These are phyloP conservation scores for Chlorops oryzae DNA, from an alignment of 1,140 invertebrate species.

Conservation along the genomic window DNA sequence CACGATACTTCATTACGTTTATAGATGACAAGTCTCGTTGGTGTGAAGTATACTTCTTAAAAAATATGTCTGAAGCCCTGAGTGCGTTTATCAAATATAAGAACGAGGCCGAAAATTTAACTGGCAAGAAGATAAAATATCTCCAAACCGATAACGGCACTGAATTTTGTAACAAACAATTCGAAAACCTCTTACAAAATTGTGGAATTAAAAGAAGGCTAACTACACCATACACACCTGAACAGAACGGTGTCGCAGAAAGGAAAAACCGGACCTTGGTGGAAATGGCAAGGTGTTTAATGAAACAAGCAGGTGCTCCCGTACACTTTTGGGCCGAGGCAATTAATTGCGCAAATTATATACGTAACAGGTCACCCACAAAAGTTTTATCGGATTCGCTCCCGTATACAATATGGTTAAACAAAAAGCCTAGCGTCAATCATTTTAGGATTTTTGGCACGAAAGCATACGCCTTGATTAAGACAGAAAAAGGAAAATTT, in stretches of 20 bases:
- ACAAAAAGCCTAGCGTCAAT: background rate
- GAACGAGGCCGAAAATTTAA: background rate
- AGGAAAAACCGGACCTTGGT: conserved; percentile 12
- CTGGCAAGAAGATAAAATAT: conserved; percentile 3
- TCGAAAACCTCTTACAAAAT: conserved; percentile 9
- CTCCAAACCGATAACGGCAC: conserved; percentile 1
- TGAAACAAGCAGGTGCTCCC: conserved; percentile 19
- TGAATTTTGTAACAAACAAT: background rate
- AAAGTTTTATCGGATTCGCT: conserved; percentile 16
- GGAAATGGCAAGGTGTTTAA: conserved; percentile 10
- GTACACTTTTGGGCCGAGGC: conserved; percentile 23
- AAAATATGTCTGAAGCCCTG: conserved; percentile 17
- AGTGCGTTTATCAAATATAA: conserved; percentile 4
- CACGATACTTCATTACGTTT: background rate
- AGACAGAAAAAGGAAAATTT: conserved; percentile 2
- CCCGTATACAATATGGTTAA: conserved; percentile 28
- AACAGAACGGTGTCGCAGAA: conserved; percentile 2
- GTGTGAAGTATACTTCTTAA: conserved; percentile 23
- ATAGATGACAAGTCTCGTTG: background rate
- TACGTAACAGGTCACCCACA: conserved; percentile 26
- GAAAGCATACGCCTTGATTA: conserved; percentile 2
- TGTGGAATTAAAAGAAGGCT: conserved; percentile 5
- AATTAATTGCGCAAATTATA: conserved; percentile 13
- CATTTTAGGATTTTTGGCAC: conserved; percentile 12
- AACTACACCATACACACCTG: conserved; percentile 2